phyloP scores from a whole-genome alignment of 2,113 vertebrate species.

The Sus scrofa region DNA sequence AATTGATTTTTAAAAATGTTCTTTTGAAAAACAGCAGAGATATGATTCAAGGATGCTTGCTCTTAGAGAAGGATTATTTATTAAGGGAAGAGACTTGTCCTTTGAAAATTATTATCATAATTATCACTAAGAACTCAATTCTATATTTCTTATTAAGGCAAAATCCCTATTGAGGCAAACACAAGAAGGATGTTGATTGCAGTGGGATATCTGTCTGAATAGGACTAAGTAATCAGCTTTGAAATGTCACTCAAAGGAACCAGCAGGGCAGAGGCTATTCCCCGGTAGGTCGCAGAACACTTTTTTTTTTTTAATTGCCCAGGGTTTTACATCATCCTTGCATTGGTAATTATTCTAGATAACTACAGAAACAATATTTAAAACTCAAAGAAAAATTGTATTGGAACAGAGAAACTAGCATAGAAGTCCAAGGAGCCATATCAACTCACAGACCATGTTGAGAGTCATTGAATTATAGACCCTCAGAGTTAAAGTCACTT shows the following conservation, averaged over 20 bases:
- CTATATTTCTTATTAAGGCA: constrained; percentile 82
- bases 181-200: constrained; percentile 77
- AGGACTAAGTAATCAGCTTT: constrained; percentile 75
- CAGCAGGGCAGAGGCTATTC: constrained; percentile 60
- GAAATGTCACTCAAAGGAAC: constrained; percentile 79
- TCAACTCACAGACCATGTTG: constrained; percentile 22
- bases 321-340: constrained; percentile 42
- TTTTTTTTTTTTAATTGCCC: constrained; percentile 11
- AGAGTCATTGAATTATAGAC: constrained; percentile 41
- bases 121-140: constrained; percentile 82
- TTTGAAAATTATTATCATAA: constrained; percentile 84
- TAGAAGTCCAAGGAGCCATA: constrained; percentile 38
- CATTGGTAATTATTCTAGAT: constrained; percentile 58
- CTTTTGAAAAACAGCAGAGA: constrained; percentile 81
- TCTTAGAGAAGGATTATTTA: constrained; percentile 82
- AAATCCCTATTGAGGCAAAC: constrained; percentile 77
- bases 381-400: neutral
- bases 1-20: constrained; percentile 79
- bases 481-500: constrained; percentile 24
- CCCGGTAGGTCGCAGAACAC: neutral
- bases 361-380: constrained; percentile 51
- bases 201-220: constrained; percentile 72
- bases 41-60: constrained; percentile 83
- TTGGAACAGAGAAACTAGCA: constrained; percentile 35
- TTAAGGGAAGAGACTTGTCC: constrained; percentile 78